A percentile compares a stretch with the other conserved stretches of the same genome.
These are phyloP conservation scores for Ciona savignyi DNA, from an alignment of 23 tunicate genomes.

Conservation along the genomic window DNA sequence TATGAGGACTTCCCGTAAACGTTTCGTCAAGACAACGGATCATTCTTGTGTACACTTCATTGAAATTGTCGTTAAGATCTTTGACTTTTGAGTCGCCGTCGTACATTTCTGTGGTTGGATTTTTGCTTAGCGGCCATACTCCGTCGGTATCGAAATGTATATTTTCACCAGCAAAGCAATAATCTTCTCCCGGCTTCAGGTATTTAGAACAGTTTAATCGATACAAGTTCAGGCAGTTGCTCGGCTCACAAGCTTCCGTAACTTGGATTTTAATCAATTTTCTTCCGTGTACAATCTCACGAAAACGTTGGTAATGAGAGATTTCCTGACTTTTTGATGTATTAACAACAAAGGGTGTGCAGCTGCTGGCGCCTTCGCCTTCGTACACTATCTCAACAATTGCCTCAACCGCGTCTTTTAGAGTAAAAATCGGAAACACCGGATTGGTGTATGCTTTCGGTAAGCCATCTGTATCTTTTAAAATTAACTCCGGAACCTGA, in stretches of 20 bases:
- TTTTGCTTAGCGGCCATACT: slow-evolving; percentile 28
- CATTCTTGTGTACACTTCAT: slow-evolving; percentile 21
- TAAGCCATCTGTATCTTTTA: too few relatives aligned
- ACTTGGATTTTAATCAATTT: too few relatives aligned
- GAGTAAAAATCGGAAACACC: too few relatives aligned
- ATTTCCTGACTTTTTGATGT: too few relatives aligned
- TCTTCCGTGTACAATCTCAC: too few relatives aligned
- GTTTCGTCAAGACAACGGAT: slow-evolving; percentile 22
- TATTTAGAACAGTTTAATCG: not conserved
- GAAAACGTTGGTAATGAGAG: too few relatives aligned
- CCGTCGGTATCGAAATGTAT: slow-evolving; percentile 22
- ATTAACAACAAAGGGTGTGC: too few relatives aligned
- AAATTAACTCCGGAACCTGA: too few relatives aligned
- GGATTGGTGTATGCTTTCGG: too few relatives aligned
- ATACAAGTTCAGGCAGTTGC: slow-evolving; percentile 4
- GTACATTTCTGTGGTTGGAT: slow-evolving; percentile 5
- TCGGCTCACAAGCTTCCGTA: not conserved
- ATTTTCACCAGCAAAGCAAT: slow-evolving; percentile 17
- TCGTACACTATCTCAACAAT: too few relatives aligned
- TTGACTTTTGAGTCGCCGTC: slow-evolving; percentile 8
- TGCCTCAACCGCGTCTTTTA: too few relatives aligned
- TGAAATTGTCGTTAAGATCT: slow-evolving; percentile 12
- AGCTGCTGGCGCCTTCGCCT: too few relatives aligned
- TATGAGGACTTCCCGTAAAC: slow-evolving; percentile 13
- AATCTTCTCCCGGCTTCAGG: not conserved